phyloP scores from a whole-genome alignment of 2,888 invertebrate species.

The Cataglyphis rosenhaueri region DNA sequence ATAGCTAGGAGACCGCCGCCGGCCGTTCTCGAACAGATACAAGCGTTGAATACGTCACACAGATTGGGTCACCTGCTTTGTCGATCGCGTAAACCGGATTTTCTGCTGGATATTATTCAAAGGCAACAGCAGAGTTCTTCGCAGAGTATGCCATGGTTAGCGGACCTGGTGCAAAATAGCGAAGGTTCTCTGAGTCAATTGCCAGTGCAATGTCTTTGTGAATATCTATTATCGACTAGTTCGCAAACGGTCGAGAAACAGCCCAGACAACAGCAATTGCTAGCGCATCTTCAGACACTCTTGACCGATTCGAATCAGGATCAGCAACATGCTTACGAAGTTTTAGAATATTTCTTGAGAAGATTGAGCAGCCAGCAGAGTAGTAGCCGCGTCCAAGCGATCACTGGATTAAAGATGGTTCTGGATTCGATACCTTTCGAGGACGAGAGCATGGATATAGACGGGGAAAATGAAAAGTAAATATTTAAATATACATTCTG shows the following conservation, averaged over 20 bases:
- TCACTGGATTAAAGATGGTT: slow-evolving; percentile 90
- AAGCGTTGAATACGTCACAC: slow-evolving; percentile 91
- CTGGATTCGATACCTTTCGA: slow-evolving; percentile 86
- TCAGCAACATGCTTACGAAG: slow-evolving; percentile 91
- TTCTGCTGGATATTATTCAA: slow-evolving; percentile 96
- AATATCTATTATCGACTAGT: slow-evolving; percentile 92
- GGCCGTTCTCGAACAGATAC: slow-evolving; percentile 92
- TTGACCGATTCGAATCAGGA: slow-evolving; percentile 87
- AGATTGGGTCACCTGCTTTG: slow-evolving; percentile 96
- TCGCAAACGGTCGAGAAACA: slow-evolving; percentile 89
- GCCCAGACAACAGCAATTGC: slow-evolving; percentile 92
- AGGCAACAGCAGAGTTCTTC: slow-evolving; percentile 92
- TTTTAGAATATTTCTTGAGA: slow-evolving; percentile 95
- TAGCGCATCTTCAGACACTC: slow-evolving; percentile 88
- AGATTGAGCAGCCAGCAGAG: slow-evolving; percentile 94
- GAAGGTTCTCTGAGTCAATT: slow-evolving; percentile 95
- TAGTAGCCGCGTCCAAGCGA: slow-evolving; percentile 92
- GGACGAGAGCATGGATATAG: slow-evolving; percentile 85
- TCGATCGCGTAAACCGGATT: slow-evolving; percentile 95
- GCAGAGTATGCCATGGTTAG: slow-evolving; percentile 98
- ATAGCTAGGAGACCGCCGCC: slow-evolving; percentile 93
- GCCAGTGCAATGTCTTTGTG: slow-evolving; percentile 99
- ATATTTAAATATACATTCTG: slow-evolving; percentile 35
- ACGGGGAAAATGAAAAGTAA: slow-evolving; percentile 82
- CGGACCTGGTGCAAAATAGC: slow-evolving; percentile 96